Evolutionary conservation across 1,140 invertebrate genomes (phyloP), one percentile per base, ranked within the genome.

Genomic region (Drosophila pandora): DNA sequence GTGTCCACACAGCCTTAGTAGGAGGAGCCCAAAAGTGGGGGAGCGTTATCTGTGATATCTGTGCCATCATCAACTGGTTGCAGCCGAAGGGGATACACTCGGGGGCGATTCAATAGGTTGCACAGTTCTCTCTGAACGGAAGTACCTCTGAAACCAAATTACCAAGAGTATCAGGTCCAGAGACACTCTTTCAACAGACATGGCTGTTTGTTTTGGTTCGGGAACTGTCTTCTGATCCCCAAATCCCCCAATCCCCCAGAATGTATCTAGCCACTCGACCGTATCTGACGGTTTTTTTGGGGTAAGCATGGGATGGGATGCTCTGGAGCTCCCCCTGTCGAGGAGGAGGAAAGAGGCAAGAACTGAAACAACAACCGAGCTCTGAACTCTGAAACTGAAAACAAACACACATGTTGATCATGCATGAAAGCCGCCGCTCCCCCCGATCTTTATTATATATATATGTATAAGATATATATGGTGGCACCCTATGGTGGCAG

Each of bases 401-500:
- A 67, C 72, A 76, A 76, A 76, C 73, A 76, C 73, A 76, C 73
- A 76, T 76, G 73, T 76, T 76, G 73, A 76, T 76, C 73, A 76
- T 76, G 73, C 63, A 76, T 76, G 73, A 76, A 76, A 75, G 73
- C 62, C 53, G 48, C 71, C 72, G 71, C 52, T 71, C 25, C 41
- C 23, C 49, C 17, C 17, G 17, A 17, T 17, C 17, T 17, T 17
- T 17, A 17, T 17, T 17, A 17, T 17, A 17, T n/a, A 12, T 17
- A 43, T 30, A 45, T 12, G 32, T 1, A 32, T 22, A 7, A 22
- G 21, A 53, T 8, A 34, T 21, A 43, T 7, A 28, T 28, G 5
- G 25, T 28, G 25, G 25, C 25, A 28, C 25, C 25, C 25, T 28
- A 28, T 28, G 25, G 5, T 6, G 25, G 5, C 5, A 0, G 6